These are phyloP conservation scores for Muscina levida DNA, from an alignment of 2,888 invertebrate species.

Conservation along the genomic window DNA sequence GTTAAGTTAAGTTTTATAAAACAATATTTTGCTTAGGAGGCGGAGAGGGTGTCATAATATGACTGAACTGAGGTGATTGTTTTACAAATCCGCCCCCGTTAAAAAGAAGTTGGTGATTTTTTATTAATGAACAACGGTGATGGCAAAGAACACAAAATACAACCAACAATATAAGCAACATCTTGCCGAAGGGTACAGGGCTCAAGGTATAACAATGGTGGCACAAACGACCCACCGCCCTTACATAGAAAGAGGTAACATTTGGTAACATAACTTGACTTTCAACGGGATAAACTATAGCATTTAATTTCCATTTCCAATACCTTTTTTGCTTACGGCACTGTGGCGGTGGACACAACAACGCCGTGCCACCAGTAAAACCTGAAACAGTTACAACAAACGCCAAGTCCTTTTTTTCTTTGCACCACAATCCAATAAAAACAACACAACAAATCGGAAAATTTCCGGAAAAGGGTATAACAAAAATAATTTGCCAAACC, in stretches of 20 bases:
- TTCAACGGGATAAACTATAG: constrained; percentile 15
- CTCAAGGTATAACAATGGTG: too few species aligned
- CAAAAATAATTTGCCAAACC: constrained; percentile 40
- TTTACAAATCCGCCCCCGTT: too few species aligned
- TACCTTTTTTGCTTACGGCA: not conserved
- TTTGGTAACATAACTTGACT: constrained; percentile 4
- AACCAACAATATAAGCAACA: too few species aligned
- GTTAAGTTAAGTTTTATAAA: too few species aligned
- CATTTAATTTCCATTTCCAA: constrained; percentile 9
- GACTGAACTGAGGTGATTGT: too few species aligned
- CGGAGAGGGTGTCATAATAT: too few species aligned
- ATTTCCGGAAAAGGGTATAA: constrained; percentile 22
- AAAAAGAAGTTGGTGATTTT: too few species aligned
- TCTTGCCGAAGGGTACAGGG: too few species aligned
- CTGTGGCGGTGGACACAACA: not conserved
- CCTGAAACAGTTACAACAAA: constrained; percentile 11
- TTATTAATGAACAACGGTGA: too few species aligned
- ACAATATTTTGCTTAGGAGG: too few species aligned
- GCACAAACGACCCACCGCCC: too few species aligned
- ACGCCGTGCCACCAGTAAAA: constrained; percentile 37
- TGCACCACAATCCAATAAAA: not conserved
- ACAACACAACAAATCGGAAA: constrained; percentile 9
- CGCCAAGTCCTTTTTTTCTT: constrained; percentile 19
- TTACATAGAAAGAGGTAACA: not conserved
- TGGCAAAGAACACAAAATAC: too few species aligned